Conservation (phyloP, 1,140 invertebrate species). For the Papilio polytes region DNA sequence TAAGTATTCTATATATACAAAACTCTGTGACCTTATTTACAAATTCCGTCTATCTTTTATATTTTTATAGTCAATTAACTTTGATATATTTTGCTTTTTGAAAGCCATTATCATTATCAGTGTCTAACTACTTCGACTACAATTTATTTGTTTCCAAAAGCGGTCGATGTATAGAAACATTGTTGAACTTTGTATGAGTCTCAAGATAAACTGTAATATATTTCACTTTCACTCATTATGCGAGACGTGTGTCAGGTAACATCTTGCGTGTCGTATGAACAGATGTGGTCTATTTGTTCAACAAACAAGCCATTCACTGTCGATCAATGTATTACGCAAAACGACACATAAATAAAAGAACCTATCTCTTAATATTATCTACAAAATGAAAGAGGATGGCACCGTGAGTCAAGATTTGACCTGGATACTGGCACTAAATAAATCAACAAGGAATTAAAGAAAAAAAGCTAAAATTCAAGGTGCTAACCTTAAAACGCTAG, state of each 20-base stretch:
- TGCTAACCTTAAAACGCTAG: constrained; percentile 48
- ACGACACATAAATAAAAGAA: background rate
- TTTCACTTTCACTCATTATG: constrained; percentile 38
- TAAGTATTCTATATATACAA: background rate
- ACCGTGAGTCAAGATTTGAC: background rate
- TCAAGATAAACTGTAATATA: background rate
- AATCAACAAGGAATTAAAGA: background rate
- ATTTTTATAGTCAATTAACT: no score
- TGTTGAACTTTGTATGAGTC: background rate
- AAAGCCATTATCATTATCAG: no score
- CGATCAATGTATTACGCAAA: constrained; percentile 58
- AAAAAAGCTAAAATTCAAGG: constrained; percentile 42
- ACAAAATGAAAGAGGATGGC: background rate
- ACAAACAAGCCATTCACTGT: constrained; percentile 62
- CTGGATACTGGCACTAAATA: background rate
- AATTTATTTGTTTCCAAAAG: background rate
- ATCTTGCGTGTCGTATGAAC: constrained; percentile 50
- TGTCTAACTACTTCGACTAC: no score
- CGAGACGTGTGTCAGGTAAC: constrained; percentile 19
- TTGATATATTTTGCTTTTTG: no score
- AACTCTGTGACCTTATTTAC: background rate
- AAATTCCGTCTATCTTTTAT: background rate
- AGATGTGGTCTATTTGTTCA: constrained; percentile 69
- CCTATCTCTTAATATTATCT: background rate
- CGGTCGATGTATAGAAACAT: background rate